Base-by-base conservation (phyloP, 2,888 invertebrate species). In the Uropetala carovei region DNA sequence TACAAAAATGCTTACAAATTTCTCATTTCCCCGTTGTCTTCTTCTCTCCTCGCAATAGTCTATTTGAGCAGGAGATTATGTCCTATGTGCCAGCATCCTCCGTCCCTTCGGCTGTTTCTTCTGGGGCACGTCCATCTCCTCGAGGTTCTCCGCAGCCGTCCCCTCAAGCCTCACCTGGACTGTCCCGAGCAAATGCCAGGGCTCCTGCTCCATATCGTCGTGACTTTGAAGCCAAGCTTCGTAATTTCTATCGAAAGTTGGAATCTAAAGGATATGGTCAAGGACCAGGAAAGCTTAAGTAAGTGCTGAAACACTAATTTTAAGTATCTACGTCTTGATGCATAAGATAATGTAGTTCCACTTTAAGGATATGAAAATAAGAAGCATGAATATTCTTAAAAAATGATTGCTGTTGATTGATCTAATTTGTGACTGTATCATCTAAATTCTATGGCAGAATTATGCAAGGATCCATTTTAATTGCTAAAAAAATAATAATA, bases 31-130 rank as follows among this genome's bases (percentile, higher is more conserved):
- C 22, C 27, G 4, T 58, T 91, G 68, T 92, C 57, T 60, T 57
- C 91, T 68, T 92, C 81, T 92, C 92, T 91, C 91, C 92, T 93
- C 93, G 93, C 96, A 96, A 86, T 96, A 99, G 99, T 96, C 97
- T 99, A 94, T 99, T 99, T 96, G 99, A 99, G 95, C 98, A 99
- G 96, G 99, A 99, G 96, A 99, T 99, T 94, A 99, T 99, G 99
- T 98, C 98, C 94, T 99, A 99, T 96, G 98, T 99, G 94, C 99
- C 98, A 93, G 96, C 97, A 9, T 83, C 83, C 18, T 30, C 56
- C 18, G 96, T 96, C 93, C 93, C 93, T 93, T 68, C 93, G 95
- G 86, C 95, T 57, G 81, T 58, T n/a, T 13, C 86, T 43, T 58
- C 86, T 22, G 86, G 95, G 94, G 95, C 95, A 57, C 94, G 96